Evolutionary conservation across 2,888 invertebrate species (phyloP), one percentile per base, ranked within the genome.

Genomic region (Toxonevra muliebris): DNA sequence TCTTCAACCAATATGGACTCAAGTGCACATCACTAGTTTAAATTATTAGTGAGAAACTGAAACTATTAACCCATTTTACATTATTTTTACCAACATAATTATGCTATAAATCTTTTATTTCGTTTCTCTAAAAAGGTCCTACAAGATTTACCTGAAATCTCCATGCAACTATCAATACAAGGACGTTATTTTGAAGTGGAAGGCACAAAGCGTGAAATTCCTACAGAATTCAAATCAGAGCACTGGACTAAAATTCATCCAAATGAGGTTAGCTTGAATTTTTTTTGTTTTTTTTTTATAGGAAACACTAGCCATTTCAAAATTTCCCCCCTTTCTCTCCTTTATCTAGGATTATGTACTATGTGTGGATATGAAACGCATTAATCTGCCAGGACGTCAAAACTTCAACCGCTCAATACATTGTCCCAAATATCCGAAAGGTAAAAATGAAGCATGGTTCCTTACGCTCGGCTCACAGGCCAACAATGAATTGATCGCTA

Each of bases 401-500:
- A 43, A 57, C 19, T 57, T 69, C n/a, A 70, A 67, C 42, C 71
- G 65, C 65, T 91, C 91, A 17, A 93, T 93, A n/a, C 86, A 91
- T 70, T 92, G 95, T 69, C 93, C 95, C 0, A 90, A 91, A 71
- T 98, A 96, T 87, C 92, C 95, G 1, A 97, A 97, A 83, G 91
- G 92, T 48, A 98, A 98, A 86, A 95, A 94, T 80, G 98, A 98
- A 83, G 95, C 96, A 66, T 99, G 98, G 98, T 93, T 98, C 85
- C 81, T 97, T 1, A 89, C 96, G 0, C 86, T 98, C 10, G 97
- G 97, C 2, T 89, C 90, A 30, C 85, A 90, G 20, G 89, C 90
- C 63, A 86, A 87, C 1, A 88, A 88, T 30, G 94, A 96, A 77
- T 87, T 98, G 45, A 84, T 92, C 71, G 95, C 96, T 1, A 85